Percentiles rank a stretch among this genome's conserved stretches.
These are phyloP conservation scores for Holotrichia oblita DNA, from an alignment of 1,140 invertebrate species.

Conservation along the genomic window DNA sequence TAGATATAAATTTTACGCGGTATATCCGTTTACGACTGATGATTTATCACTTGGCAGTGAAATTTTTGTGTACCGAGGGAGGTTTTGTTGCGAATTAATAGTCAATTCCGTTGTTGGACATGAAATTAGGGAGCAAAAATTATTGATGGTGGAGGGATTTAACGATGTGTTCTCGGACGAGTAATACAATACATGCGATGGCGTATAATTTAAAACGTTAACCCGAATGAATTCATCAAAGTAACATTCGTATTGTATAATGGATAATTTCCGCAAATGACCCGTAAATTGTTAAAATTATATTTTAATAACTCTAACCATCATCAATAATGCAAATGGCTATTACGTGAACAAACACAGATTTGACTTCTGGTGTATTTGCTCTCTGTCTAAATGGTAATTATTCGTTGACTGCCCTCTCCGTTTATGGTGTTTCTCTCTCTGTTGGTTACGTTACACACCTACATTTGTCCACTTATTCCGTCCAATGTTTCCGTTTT, in stretches of 20 bases:
- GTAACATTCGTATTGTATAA: background rate
- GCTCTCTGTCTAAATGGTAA: too few species aligned
- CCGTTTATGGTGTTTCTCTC: too few species aligned
- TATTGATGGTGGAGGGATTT: constrained; percentile 29
- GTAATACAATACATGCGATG: background rate
- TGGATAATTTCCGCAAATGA: background rate
- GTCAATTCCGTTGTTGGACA: constrained; percentile 29
- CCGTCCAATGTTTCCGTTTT: too few species aligned
- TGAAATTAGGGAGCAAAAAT: constrained; percentile 27
- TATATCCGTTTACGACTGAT: constrained; percentile 28
- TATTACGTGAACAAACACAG: too few species aligned
- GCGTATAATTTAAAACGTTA: background rate
- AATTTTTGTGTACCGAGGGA: constrained; percentile 23
- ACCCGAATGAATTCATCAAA: background rate
- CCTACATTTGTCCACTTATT: too few species aligned
- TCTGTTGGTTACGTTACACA: too few species aligned
- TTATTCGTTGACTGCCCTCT: too few species aligned
- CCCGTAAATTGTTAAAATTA: background rate
- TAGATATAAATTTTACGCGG: constrained; percentile 8
- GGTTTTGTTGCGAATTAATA: constrained; percentile 35
- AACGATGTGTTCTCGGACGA: constrained; percentile 28
- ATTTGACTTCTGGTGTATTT: too few species aligned
- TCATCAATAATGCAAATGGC: too few species aligned
- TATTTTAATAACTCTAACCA: background rate
- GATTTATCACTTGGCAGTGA: constrained; percentile 12